These are phyloP conservation scores for Lasioglossum baleicum DNA, from an alignment of 1,140 invertebrate genomes.

Conservation along the genomic window DNA sequence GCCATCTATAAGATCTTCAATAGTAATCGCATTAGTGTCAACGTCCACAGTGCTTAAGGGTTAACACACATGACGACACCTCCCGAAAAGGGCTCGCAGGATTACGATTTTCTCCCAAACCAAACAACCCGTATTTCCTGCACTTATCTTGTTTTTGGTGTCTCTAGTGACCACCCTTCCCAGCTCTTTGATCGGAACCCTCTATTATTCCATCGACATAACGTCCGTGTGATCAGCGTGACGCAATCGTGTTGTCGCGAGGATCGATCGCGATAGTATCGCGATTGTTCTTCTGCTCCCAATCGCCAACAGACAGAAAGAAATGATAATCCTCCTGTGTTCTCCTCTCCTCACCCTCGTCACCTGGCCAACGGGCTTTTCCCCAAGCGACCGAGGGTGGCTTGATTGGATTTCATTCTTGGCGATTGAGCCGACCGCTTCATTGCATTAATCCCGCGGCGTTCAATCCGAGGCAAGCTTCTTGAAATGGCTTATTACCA, in stretches of 20 bases:
- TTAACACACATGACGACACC: too few relatives aligned
- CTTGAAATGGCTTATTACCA: slow-evolving; percentile 31
- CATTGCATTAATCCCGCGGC: slow-evolving; percentile 58
- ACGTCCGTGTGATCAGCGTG: not conserved
- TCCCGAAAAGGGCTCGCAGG: too few relatives aligned
- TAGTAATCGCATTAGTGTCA: too few relatives aligned
- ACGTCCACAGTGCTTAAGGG: too few relatives aligned
- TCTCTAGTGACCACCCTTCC: too few relatives aligned
- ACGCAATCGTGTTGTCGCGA: slow-evolving; percentile 6
- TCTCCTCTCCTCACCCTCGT: not conserved
- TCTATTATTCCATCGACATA: too few relatives aligned
- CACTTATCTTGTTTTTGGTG: too few relatives aligned
- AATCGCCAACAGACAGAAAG: slow-evolving; percentile 21
- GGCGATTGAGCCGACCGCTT: slow-evolving; percentile 54
- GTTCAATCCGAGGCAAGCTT: slow-evolving; percentile 29
- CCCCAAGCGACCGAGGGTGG: slow-evolving; percentile 25
- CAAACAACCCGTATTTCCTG: too few relatives aligned
- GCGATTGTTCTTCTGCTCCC: slow-evolving; percentile 44
- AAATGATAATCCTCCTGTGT: not conserved
- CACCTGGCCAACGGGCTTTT: slow-evolving; percentile 14
- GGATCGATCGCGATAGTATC: slow-evolving; percentile 1
- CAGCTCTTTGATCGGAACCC: too few relatives aligned
- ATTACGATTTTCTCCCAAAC: too few relatives aligned
- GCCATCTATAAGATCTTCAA: too few relatives aligned
- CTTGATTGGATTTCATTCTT: slow-evolving; percentile 60